Percentiles rank a stretch among this genome's conserved stretches.
phyloP scores from a whole-genome alignment of 2,888 invertebrate species.

The Esperia sulphurella region DNA sequence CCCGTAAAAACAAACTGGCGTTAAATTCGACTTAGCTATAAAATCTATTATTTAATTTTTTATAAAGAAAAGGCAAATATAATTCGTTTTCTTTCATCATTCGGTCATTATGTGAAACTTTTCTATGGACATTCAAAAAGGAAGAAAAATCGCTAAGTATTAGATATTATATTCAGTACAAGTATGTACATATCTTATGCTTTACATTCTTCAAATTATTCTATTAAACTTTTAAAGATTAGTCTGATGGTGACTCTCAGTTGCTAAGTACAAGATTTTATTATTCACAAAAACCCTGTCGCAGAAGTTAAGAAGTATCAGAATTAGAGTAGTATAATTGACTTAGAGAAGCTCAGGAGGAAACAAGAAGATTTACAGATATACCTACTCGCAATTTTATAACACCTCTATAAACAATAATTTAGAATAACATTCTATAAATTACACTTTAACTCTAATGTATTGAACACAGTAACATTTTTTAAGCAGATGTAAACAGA shows the following conservation, averaged over 20 bases:
- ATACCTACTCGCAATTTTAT: slow-evolving; percentile 17
- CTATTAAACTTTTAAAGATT: background rate
- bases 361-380: slow-evolving; percentile 23
- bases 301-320: slow-evolving; percentile 28
- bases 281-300: slow-evolving; percentile 37
- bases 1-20: too few relatives aligned
- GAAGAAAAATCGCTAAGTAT: too few relatives aligned
- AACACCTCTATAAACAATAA: slow-evolving; percentile 7
- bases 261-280: background rate
- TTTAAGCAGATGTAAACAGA: slow-evolving; percentile 8
- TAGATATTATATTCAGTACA: too few relatives aligned
- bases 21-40: too few relatives aligned
- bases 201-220: too few relatives aligned
- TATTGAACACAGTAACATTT: slow-evolving; percentile 35
- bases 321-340: slow-evolving; percentile 45
- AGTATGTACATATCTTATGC: too few relatives aligned
- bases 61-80: too few relatives aligned
- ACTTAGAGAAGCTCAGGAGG: slow-evolving; percentile 57
- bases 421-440: slow-evolving; percentile 17
- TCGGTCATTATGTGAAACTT: too few relatives aligned
- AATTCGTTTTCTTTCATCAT: too few relatives aligned
- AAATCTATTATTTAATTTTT: too few relatives aligned
- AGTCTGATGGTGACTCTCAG: background rate
- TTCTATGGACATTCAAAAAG: too few relatives aligned
- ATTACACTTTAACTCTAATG: slow-evolving; percentile 21